phyloP scores from a whole-genome alignment of 2,888 invertebrate genomes.

The Heliconius charithonia region DNA sequence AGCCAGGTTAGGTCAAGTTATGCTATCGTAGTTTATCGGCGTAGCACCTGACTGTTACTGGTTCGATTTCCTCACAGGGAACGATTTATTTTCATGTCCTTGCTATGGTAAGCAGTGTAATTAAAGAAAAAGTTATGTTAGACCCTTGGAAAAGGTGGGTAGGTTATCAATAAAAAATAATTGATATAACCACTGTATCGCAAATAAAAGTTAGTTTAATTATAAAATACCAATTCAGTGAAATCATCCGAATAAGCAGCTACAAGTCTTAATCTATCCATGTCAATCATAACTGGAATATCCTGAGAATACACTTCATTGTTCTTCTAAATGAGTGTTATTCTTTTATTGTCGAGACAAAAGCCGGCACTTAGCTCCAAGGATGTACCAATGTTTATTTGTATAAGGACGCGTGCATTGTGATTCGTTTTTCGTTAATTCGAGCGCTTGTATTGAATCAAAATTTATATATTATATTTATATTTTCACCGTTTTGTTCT shows the following conservation, averaged over 20 bases:
- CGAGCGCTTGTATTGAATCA: neutral
- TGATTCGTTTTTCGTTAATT: neutral
- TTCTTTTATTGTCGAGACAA: slow-evolving; percentile 81
- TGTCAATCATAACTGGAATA: slow-evolving; percentile 36
- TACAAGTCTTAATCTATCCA: slow-evolving; percentile 34
- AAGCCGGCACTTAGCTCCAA: slow-evolving; percentile 76
- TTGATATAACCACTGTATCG: no score
- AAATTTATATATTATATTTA: neutral
- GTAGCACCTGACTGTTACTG: no score
- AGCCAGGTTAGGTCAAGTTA: no score
- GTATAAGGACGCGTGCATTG: slow-evolving; percentile 52
- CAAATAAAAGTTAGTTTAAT: no score
- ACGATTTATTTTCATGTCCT: no score
- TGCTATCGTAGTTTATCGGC: no score
- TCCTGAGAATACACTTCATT: slow-evolving; percentile 58
- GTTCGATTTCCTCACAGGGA: no score
- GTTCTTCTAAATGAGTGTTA: slow-evolving; percentile 79
- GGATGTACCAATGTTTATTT: slow-evolving; percentile 79
- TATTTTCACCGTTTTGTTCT: neutral
- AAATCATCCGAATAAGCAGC: neutral
- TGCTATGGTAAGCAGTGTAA: no score
- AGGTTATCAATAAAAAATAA: no score
- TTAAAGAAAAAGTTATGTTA: no score
- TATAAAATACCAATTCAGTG: no score
- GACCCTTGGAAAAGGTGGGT: no score